Evolutionary conservation across 37 sponge, comb jelly and placozoan species (phyloP), one percentile per base, ranked within the genome.

Genomic region (Mnemiopsis leidyi): DNA sequence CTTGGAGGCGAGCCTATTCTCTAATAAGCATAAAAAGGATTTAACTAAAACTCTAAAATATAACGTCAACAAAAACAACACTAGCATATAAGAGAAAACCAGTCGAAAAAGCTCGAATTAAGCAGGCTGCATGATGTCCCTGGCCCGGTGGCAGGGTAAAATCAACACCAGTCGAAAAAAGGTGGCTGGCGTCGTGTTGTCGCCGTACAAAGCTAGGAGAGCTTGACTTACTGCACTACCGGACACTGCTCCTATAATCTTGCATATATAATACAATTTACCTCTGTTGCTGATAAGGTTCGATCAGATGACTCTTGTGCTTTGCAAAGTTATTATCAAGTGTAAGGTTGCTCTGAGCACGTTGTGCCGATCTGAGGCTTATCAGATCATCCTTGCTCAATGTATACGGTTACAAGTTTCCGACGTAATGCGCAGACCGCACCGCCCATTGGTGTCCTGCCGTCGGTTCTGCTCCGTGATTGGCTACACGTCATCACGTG

Each of bases 321-420:
- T 26, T 77, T 77, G 79, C 79, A 77, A 77, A 77, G 79, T 77
- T 77, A 77, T 77, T 77, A 31, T 34, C 36, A 34, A 1, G 32
- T 32, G 18, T 77, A 77, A 77, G 3, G 32, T 34, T 13, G 3
- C 79, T 3, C 33, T 25, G 79, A 34, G 36, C 79, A 33, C 79
- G 13, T 13, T 13, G 61, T 77, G 33, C 32, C 79, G 79, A 77
- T 77, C 79, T 20, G 33, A 77, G 79, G 30, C 32, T 77, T 77
- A 77, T 77, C 79, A 32, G 79, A 77, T 77, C 79, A 77, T 77
- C 79, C 36, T 77, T 77, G 26, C 61, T 18, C 79, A 77, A 34
- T 77, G 79, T 77, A 77, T 77, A 77, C 79, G 79, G 79, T 77
- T 77, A 77, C 79, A 77, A 18, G 61, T 48, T n/a, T 48, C 61